phyloP scores from a whole-genome alignment of 2,113 vertebrate species.

The Dasyurus viverrinus region DNA sequence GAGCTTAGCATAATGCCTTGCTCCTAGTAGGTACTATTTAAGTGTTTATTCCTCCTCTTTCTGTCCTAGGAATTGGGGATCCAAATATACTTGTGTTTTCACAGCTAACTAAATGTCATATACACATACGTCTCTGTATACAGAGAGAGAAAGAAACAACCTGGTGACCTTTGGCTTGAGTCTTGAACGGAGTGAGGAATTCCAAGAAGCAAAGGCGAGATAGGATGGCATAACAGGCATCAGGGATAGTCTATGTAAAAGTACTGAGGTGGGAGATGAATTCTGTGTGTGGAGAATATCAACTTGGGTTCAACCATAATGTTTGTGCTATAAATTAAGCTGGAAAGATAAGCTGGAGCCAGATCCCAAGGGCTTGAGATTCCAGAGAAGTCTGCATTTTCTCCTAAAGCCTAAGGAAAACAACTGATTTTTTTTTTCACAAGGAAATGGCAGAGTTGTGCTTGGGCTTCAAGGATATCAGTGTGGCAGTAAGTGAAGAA shows the following conservation, averaged over 20 bases:
- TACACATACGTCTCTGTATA: too few relatives aligned
- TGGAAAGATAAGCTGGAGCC: background rate
- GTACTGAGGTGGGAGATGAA: background rate
- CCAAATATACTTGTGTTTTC: background rate
- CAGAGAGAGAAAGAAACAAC: background rate
- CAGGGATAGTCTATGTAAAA: background rate
- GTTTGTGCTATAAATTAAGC: background rate
- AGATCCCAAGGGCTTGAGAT: background rate
- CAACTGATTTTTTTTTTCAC: too few relatives aligned
- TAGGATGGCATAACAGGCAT: background rate
- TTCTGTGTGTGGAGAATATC: background rate
- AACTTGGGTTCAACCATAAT: background rate
- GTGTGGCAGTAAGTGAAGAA: background rate
- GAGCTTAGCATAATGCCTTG: too few relatives aligned
- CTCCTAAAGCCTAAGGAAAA: background rate
- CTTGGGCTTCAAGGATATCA: background rate
- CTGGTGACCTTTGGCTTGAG: background rate
- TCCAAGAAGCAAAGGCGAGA: background rate
- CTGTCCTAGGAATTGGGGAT: background rate
- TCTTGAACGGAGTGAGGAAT: too few relatives aligned
- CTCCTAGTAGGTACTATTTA: too few relatives aligned
- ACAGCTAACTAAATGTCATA: too few relatives aligned
- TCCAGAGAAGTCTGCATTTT: background rate
- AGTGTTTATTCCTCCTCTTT: background rate
- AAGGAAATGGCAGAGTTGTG: background rate